Conservation (phyloP, 2,888 invertebrate genomes). For the Neoascia interrupta region DNA sequence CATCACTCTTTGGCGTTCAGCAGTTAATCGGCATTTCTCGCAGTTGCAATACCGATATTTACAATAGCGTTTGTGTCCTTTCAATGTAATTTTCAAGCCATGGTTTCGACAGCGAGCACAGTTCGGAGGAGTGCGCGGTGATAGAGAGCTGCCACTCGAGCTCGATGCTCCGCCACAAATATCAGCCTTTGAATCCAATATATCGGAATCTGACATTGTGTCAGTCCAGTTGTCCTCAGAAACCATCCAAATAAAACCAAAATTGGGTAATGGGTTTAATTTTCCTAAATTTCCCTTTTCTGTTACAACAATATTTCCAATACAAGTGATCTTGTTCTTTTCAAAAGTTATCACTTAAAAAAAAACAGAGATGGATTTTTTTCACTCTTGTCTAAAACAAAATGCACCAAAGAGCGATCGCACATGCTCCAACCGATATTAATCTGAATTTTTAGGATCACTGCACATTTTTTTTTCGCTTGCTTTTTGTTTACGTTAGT, state of each 20-base stretch:
- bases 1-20: conserved; percentile 93
- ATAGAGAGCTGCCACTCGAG: conserved; percentile 82
- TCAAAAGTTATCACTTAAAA: too few relatives aligned
- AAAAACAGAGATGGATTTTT: too few relatives aligned
- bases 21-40: conserved; percentile 91
- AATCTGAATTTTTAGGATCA: too few relatives aligned
- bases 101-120: conserved; percentile 96
- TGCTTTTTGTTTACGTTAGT: too few relatives aligned
- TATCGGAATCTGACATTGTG: conserved; percentile 81
- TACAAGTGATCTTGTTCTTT: too few relatives aligned
- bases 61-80: conserved; percentile 96
- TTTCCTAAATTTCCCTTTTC: too few relatives aligned
- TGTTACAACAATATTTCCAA: too few relatives aligned
- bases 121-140: conserved; percentile 91
- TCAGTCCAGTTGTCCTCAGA: conserved; percentile 79
- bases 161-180: conserved; percentile 80
- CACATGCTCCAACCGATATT: too few relatives aligned
- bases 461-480: too few relatives aligned
- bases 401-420: too few relatives aligned
- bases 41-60: conserved; percentile 91
- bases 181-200: conserved; percentile 81
- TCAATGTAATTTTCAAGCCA: conserved; percentile 91
- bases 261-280: too few relatives aligned
- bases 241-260: conserved; percentile 79
- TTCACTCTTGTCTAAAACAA: too few relatives aligned